A percentile compares a stretch with the other conserved stretches of the same genome.
These are phyloP conservation scores for Platypus cylindrus DNA, from an alignment of 2,888 invertebrate genomes.

Conservation along the genomic window DNA sequence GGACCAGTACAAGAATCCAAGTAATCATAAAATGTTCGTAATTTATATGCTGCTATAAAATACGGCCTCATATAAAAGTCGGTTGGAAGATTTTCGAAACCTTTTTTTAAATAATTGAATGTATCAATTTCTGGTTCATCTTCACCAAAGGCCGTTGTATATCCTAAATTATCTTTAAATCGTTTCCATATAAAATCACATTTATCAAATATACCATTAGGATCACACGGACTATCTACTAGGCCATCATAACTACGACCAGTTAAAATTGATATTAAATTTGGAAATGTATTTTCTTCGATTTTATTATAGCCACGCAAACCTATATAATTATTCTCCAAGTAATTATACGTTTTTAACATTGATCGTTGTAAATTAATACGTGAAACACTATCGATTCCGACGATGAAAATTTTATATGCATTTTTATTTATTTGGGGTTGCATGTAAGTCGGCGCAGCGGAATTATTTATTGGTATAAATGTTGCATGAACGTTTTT, in stretches of 20 bases:
- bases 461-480: constrained; percentile 8
- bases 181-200: constrained; percentile 69
- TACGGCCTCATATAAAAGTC: constrained; percentile 72
- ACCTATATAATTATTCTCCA: constrained; percentile 37
- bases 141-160: constrained; percentile 69
- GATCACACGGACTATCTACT: constrained; percentile 4
- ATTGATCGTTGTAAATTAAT: constrained; percentile 63
- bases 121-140: constrained; percentile 61
- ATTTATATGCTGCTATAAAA: constrained; percentile 50
- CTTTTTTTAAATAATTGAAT: constrained; percentile 59
- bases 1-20: constrained; percentile 48
- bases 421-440: not conserved
- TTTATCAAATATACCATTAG: constrained; percentile 45
- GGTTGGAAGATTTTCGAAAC: constrained; percentile 60
- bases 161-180: constrained; percentile 56
- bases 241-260: constrained; percentile 9
- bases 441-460: not conserved
- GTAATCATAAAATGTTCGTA: constrained; percentile 38
- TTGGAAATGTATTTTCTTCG: constrained; percentile 82
- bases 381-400: constrained; percentile 75
- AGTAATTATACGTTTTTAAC: constrained; percentile 51
- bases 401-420: constrained; percentile 45
- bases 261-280: constrained; percentile 68
- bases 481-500: constrained; percentile 42
- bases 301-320: constrained; percentile 43